Base-by-base conservation (phyloP, 2,113 vertebrate genomes). In the Leptocoma aspasia region DNA sequence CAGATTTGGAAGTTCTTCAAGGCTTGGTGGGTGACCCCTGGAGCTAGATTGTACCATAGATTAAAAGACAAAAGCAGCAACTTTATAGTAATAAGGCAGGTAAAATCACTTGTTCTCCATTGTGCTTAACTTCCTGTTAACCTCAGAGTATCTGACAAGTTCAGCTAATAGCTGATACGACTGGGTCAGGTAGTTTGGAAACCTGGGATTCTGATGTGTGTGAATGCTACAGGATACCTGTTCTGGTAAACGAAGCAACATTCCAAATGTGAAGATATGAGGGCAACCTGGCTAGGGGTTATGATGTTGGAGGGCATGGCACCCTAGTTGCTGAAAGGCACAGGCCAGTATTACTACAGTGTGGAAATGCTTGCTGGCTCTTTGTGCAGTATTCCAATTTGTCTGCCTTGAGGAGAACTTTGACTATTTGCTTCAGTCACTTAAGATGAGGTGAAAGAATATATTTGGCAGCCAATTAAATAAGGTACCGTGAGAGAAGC, bases 161-260 rank as follows among this genome's bases (percentile, higher is more conserved):
- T 79, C 57, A 80, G 52, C 24, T 76, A 8, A 7, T 13, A 44
- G 75, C 5, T 90, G 15, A 9, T 41, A 44, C 2, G 20, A 16
- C 13, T 20, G 15, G 5, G 9, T 22, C 0, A 0, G 4, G 10
- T 17, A 35, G 7, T 6, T 18, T 68, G 37, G 28, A 50, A 27
- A 16, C 15, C 13, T 0, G 0, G 69, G 18, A 12, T 56, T 56
- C 9, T 15, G 11, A 16, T 52, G 41, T 60, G 21, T 61, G 10
- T 61, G 31, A 49, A 49, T 27, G 2, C 18, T 60, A 2, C 19
- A 49, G 6, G 81, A 77, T 53, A 44, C 13, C 13, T 73, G 4
- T 53, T 45, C 15, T 64, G 49, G 42, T 33, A 47, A 44, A 42
- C 1, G 22, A 71, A 80, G 6, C 39, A 65, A 4, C 14, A 6